phyloP scores from a whole-genome alignment of 2,113 vertebrate species.

The Calonectris borealis region DNA sequence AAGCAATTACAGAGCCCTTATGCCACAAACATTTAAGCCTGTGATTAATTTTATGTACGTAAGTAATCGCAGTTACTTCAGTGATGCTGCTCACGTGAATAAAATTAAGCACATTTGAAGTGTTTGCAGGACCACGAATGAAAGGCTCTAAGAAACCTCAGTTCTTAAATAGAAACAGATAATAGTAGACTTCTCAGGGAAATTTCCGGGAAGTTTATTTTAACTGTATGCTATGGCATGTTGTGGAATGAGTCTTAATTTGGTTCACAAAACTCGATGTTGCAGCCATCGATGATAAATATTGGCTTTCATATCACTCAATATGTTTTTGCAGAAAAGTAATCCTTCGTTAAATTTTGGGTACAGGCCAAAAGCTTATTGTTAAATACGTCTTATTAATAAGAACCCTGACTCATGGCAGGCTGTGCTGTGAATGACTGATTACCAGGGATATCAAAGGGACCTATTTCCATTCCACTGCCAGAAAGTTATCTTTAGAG shows the following conservation, averaged over 20 bases:
- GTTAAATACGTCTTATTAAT: neutral
- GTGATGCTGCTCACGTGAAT: neutral
- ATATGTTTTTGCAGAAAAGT: neutral
- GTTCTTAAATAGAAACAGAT: neutral
- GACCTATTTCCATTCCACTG: neutral
- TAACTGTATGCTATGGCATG: neutral
- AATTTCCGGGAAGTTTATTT: neutral
- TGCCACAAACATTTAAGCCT: neutral
- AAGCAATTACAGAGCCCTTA: neutral
- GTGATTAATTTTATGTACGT: conserved; percentile 17
- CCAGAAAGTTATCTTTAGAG: neutral
- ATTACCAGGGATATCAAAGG: neutral
- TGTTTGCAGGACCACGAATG: neutral
- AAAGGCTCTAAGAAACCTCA: neutral
- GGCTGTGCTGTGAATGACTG: neutral
- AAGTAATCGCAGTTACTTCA: neutral
- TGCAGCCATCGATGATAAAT: neutral
- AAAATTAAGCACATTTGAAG: neutral
- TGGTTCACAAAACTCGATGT: neutral
- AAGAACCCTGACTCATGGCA: neutral
- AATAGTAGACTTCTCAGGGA: neutral
- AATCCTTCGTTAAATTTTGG: neutral
- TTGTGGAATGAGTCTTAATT: neutral
- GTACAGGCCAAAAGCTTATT: neutral
- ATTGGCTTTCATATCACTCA: neutral